Evolutionary conservation across 2,888 invertebrate genomes (phyloP), one percentile per base, ranked within the genome.

Genomic region (Cinara cedri): DNA sequence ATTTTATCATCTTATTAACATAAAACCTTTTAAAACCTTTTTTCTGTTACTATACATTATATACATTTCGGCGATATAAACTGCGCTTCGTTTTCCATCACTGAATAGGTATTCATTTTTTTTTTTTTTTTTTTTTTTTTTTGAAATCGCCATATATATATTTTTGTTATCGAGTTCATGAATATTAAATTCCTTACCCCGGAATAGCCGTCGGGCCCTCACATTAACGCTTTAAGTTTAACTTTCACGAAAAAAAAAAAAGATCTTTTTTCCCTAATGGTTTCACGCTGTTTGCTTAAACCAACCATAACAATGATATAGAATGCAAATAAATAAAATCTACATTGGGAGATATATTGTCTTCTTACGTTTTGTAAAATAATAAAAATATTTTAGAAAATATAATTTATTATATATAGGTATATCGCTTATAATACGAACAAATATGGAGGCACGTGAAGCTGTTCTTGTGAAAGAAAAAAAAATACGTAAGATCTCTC

Each of bases 191-290:
- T 74, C 44, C 21, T 42, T 13, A 42, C 51, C 42, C 42, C 21
- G 42, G 63, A 74, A 74, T 54, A 65, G 63, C 74, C 63, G 21
- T 14, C 49, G 51, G 63, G 21, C 21, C 63, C 63, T 74, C 63
- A 54, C 74, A 74, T 74, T 63, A 74, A 74, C 42, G 74, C 74
- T 42, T n/a, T 72, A 55, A 71, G 68, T 54, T 68, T 68, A 72
- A 63, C 74, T 74, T 74, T 65, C 60, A 44, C 16, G 19, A 44
- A 57, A 62, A 72, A 63, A 63, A 44, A 21, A n/a, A n/a, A n/a
- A n/a, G n/a, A n/a, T n/a, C 44, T 26, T 54, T 74, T 74, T 72
- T 42, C 42, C 74, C 63, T 74, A 74, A 74, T 74, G 74, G 74
- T 74, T 10, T 74, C 63, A 54, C 63, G 74, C 62, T 62, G 74